A percentile compares a stretch with the other conserved stretches of the same genome.
Evolutionary conservation across 2,888 invertebrate species (phyloP).

Genomic region (Adineta ricciae): DNA sequence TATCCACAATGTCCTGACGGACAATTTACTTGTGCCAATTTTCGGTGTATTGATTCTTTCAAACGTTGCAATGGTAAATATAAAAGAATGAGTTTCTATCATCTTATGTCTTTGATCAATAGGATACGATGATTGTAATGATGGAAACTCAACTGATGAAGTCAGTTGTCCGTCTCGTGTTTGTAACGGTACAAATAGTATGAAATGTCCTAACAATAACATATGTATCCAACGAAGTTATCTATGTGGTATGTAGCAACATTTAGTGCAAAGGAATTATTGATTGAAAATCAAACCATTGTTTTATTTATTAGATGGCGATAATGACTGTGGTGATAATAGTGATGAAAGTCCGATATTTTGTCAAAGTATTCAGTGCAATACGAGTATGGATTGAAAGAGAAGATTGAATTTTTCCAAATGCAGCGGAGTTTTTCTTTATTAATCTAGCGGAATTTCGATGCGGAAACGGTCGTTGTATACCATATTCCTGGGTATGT

Average conservation of each 20-base stretch:
- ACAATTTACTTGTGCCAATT: slow-evolving; percentile 31
- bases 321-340: slow-evolving; percentile 34
- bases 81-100: no score
- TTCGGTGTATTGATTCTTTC: slow-evolving; percentile 19
- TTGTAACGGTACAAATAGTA: slow-evolving; percentile 77
- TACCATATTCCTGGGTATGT: slow-evolving; percentile 55
- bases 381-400: background rate
- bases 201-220: slow-evolving; percentile 80
- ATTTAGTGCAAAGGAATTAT: background rate
- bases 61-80: slow-evolving; percentile 24
- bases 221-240: slow-evolving; percentile 60
- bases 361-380: slow-evolving; percentile 25
- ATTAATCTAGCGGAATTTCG: slow-evolving; percentile 38
- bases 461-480: slow-evolving; percentile 44
- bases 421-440: slow-evolving; percentile 42
- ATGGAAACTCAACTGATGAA: slow-evolving; percentile 34
- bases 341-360: slow-evolving; percentile 31
- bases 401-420: no score
- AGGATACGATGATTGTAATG: slow-evolving; percentile 30
- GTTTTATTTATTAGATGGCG: background rate
- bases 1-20: slow-evolving; percentile 33
- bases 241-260: slow-evolving; percentile 19
- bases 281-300: background rate
- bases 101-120: background rate
- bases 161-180: slow-evolving; percentile 52